Evolutionary conservation across 2,888 invertebrate genomes (phyloP).

Genomic region (Drosophila subsilvestris): DNA sequence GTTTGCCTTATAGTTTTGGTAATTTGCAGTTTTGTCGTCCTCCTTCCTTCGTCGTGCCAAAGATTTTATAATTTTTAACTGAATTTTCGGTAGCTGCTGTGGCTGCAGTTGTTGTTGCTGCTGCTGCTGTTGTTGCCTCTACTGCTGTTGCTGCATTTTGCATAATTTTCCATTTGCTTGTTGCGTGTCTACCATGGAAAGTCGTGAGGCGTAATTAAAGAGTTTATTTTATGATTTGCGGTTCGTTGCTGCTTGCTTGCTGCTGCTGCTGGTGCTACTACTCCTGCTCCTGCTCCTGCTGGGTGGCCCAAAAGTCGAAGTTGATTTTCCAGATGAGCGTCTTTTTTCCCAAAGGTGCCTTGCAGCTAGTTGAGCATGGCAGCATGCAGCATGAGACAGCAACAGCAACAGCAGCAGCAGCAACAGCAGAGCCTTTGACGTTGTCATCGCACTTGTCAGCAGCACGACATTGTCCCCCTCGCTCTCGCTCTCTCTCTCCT

Average conservation of each 20-base stretch:
- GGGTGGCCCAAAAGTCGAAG: slow-evolving; percentile 69
- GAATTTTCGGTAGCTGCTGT: slow-evolving; percentile 68
- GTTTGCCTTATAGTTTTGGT: slow-evolving; percentile 74
- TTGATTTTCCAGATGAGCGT: slow-evolving; percentile 75
- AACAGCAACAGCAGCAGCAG: slow-evolving; percentile 1
- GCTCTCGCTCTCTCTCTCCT: background rate
- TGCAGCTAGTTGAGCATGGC: slow-evolving; percentile 54
- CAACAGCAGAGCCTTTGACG: slow-evolving; percentile 57
- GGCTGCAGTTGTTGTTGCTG: slow-evolving; percentile 10
- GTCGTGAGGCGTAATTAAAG: slow-evolving; percentile 79
- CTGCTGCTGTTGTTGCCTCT: slow-evolving; percentile 12
- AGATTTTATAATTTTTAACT: slow-evolving; percentile 76
- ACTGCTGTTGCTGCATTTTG: slow-evolving; percentile 62
- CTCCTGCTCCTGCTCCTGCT: slow-evolving; percentile 39
- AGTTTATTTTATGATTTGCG: slow-evolving; percentile 78
- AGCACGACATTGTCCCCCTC: slow-evolving; percentile 55
- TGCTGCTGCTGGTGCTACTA: slow-evolving; percentile 21
- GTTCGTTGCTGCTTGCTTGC: slow-evolving; percentile 49
- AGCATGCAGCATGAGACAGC: slow-evolving; percentile 30
- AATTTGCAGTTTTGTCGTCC: slow-evolving; percentile 77
- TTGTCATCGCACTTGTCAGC: slow-evolving; percentile 68
- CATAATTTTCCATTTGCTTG: slow-evolving; percentile 76
- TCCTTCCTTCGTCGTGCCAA: slow-evolving; percentile 67
- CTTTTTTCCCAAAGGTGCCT: slow-evolving; percentile 66
- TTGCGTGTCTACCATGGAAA: slow-evolving; percentile 59